These are phyloP conservation scores for Lepidochrysops patricia DNA, from an alignment of 2,888 invertebrate genomes.

Conservation along the genomic window DNA sequence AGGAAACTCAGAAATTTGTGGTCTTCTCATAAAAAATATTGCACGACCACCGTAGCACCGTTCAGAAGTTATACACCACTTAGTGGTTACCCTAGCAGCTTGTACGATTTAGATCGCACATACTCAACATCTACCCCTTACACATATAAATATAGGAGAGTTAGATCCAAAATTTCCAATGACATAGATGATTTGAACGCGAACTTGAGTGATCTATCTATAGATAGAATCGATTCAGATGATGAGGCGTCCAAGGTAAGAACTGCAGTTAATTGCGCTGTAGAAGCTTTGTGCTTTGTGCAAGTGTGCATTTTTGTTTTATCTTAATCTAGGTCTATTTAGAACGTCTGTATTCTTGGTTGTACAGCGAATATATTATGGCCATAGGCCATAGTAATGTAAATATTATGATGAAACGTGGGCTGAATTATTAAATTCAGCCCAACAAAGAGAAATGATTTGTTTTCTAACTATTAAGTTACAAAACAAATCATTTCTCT, in stretches of 20 bases:
- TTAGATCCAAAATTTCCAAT: conserved; percentile 35
- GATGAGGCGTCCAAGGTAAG: conserved; percentile 61
- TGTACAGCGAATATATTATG: too few relatives aligned
- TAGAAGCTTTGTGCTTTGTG: not conserved
- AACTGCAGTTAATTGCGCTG: not conserved
- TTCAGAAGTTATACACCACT: conserved; percentile 55
- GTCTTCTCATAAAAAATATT: conserved; percentile 76
- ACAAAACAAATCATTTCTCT: too few relatives aligned
- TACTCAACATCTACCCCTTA: conserved; percentile 58
- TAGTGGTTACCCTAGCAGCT: conserved; percentile 64
- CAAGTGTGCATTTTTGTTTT: too few relatives aligned
- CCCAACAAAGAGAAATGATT: too few relatives aligned
- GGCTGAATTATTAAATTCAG: too few relatives aligned
- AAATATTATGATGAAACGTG: too few relatives aligned
- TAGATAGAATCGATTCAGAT: conserved; percentile 60
- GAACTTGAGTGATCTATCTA: conserved; percentile 55
- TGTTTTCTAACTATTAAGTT: too few relatives aligned
- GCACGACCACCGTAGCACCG: conserved; percentile 55
- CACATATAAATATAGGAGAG: conserved; percentile 53
- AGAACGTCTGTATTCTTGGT: too few relatives aligned
- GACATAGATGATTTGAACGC: conserved; percentile 46
- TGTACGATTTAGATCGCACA: conserved; percentile 63
- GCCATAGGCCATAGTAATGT: too few relatives aligned
- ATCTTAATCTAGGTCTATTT: too few relatives aligned
- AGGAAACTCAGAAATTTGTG: conserved; percentile 75